Percentiles rank a stretch among this genome's conserved stretches.
Conservation (phyloP, 37 sponge, comb jelly and placozoan genomes). For the Beroe forskalii region DNA sequence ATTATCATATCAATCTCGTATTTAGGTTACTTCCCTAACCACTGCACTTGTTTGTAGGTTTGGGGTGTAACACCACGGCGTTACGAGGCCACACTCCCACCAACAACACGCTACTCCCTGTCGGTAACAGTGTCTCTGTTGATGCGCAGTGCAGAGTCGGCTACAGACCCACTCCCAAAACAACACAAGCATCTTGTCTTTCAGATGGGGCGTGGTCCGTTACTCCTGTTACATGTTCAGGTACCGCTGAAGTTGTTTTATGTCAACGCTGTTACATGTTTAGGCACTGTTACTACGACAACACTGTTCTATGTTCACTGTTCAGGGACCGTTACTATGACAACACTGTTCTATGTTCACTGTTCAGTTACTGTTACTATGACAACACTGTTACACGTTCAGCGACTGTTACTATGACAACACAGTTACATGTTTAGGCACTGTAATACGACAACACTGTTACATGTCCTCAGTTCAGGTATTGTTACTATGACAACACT, state of each 20-base stretch:
- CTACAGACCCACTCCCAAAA: not conserved
- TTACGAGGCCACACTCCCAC: not conserved
- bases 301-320: not conserved
- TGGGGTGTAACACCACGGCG: not conserved
- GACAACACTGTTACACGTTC: too few species aligned
- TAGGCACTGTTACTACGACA: too few species aligned
- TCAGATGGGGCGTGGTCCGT: not conserved
- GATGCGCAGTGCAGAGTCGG: not conserved
- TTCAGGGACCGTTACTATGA: not conserved
- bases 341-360: not conserved
- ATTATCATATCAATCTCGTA: too few species aligned
- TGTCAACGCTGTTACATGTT: not conserved
- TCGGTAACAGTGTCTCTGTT: not conserved
- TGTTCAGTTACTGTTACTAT: too few species aligned
- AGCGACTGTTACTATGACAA: not conserved
- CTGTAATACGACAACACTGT: too few species aligned
- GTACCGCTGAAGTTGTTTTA: slow-evolving; percentile 14
- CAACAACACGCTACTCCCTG: slow-evolving; percentile 1
- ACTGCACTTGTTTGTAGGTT: too few species aligned
- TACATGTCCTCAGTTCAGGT: not conserved
- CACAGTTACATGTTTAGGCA: not conserved
- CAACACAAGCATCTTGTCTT: not conserved
- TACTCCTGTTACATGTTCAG: not conserved
- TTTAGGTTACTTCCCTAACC: too few species aligned
- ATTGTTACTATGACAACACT: not conserved